Conservation (phyloP, 2,797 vertebrate species). For the Semaprochilodus insignis region DNA sequence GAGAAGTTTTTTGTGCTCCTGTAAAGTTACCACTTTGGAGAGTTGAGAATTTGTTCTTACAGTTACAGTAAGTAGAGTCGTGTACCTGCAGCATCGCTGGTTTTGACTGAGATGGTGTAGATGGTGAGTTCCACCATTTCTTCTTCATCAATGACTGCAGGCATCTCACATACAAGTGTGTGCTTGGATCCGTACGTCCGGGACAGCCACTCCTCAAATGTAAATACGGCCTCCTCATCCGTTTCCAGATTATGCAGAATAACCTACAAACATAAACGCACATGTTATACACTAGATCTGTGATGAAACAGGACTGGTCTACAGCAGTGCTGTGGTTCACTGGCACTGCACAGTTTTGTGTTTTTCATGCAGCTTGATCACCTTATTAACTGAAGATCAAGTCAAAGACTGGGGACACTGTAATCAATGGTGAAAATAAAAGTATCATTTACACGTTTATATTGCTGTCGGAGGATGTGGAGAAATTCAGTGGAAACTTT, state of each 20-base stretch:
- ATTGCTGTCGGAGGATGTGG: too few species aligned
- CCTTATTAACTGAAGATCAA: too few species aligned
- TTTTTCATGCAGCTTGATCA: too few species aligned
- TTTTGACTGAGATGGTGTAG: slow-evolving; percentile 90
- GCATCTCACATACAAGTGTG: slow-evolving; percentile 89
- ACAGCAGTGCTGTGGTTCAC: too few species aligned
- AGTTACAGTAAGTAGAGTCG: neutral
- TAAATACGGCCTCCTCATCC: slow-evolving; percentile 88
- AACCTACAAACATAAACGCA: slow-evolving; percentile 77
- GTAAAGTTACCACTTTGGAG: too few species aligned
- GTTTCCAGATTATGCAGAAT: slow-evolving; percentile 85
- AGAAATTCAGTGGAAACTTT: too few species aligned
- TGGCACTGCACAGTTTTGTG: too few species aligned
- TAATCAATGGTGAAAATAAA: too few species aligned
- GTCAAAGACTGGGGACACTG: too few species aligned
- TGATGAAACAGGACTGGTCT: neutral
- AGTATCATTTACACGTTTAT: too few species aligned
- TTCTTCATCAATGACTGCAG: slow-evolving; percentile 86
- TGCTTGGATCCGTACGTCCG: slow-evolving; percentile 82
- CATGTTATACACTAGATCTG: slow-evolving; percentile 7
- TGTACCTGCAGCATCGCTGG: slow-evolving; percentile 88
- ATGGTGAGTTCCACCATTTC: slow-evolving; percentile 92
- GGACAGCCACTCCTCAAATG: slow-evolving; percentile 92
- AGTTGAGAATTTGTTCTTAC: too few species aligned
- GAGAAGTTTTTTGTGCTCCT: too few species aligned